Evolutionary conservation across 2,797 vertebrate species (phyloP).

Genomic region (Esox masquinongy): DNA sequence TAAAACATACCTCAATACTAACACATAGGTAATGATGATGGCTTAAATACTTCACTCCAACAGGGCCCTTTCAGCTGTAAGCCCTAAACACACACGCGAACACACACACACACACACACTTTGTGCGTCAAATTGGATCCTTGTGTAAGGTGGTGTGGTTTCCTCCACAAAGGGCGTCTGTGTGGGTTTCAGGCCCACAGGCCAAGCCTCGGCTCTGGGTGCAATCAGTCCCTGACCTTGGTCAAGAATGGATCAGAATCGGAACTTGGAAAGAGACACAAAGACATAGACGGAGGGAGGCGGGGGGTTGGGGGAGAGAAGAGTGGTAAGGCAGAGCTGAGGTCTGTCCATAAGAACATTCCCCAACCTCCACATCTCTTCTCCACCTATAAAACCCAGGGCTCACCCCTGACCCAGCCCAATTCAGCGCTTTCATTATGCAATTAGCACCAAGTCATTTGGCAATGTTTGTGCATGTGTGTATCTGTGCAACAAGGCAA

Average conservation of each 20-base stretch:
- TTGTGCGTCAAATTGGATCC: constrained; percentile 79
- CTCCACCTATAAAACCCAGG: constrained; percentile 79
- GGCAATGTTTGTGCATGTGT: constrained; percentile 70
- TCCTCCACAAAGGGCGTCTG: constrained; percentile 77
- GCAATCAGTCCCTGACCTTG: constrained; percentile 75
- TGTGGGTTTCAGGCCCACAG: constrained; percentile 53
- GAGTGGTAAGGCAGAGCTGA: constrained; percentile 5
- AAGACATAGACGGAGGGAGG: constrained; percentile 23
- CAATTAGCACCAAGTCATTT: constrained; percentile 98
- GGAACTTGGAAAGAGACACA: constrained; percentile 32
- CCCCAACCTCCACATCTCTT: constrained; percentile 55
- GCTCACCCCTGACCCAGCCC: constrained; percentile 86
- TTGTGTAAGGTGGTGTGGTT: constrained; percentile 74
- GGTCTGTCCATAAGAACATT: constrained; percentile 55
- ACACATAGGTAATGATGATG: constrained; percentile 87
- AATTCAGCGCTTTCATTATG: constrained; percentile 92
- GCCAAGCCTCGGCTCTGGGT: constrained; percentile 15
- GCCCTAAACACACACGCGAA: constrained; percentile 10
- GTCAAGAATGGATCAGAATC: constrained; percentile 77
- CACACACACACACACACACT: constrained; percentile 27
- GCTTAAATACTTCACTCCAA: constrained; percentile 87
- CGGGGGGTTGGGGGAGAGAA: background rate
- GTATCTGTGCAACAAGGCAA: constrained; percentile 75
- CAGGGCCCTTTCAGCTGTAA: constrained; percentile 70
- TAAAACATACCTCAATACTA: constrained; percentile 85